Evolutionary conservation across 2,888 invertebrate genomes (phyloP).

Genomic region (Willowsia nigromaculata): DNA sequence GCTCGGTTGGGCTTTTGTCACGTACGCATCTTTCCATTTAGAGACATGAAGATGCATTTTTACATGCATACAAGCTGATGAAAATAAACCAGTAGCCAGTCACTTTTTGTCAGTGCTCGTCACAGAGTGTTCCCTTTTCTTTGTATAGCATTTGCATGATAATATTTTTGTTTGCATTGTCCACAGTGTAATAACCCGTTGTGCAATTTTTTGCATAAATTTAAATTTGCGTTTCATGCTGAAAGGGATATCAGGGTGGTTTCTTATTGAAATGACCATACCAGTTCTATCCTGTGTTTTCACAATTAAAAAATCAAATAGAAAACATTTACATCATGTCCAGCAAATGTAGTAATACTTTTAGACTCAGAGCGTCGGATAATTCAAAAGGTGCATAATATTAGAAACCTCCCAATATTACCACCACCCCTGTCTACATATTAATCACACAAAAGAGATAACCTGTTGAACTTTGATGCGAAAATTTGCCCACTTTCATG

Average conservation of each 20-base stretch:
- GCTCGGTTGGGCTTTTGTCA: slow-evolving; percentile 65
- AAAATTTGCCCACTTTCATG: slow-evolving; percentile 12
- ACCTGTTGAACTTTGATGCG: slow-evolving; percentile 55
- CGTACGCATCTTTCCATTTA: slow-evolving; percentile 65
- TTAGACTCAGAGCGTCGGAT: neutral
- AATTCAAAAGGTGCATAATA: neutral
- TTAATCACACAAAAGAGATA: slow-evolving; percentile 1
- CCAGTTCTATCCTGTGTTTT: neutral
- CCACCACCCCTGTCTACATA: neutral
- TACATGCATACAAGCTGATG: slow-evolving; percentile 46
- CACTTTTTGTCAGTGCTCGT: slow-evolving; percentile 34
- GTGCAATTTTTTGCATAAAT: slow-evolving; percentile 4
- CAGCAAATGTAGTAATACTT: neutral
- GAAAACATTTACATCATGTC: neutral
- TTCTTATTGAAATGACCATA: neutral
- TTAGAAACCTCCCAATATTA: neutral
- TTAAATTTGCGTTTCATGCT: neutral
- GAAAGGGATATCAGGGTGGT: neutral
- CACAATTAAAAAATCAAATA: neutral
- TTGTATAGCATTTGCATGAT: neutral
- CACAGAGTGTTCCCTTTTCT: slow-evolving; percentile 8
- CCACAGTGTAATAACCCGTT: slow-evolving; percentile 6
- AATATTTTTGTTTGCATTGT: neutral
- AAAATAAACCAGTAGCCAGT: slow-evolving; percentile 24
- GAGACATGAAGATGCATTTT: slow-evolving; percentile 49